Evolutionary conservation across 2,888 invertebrate species (phyloP), one percentile per base, ranked within the genome.

Genomic region (Labia minor): DNA sequence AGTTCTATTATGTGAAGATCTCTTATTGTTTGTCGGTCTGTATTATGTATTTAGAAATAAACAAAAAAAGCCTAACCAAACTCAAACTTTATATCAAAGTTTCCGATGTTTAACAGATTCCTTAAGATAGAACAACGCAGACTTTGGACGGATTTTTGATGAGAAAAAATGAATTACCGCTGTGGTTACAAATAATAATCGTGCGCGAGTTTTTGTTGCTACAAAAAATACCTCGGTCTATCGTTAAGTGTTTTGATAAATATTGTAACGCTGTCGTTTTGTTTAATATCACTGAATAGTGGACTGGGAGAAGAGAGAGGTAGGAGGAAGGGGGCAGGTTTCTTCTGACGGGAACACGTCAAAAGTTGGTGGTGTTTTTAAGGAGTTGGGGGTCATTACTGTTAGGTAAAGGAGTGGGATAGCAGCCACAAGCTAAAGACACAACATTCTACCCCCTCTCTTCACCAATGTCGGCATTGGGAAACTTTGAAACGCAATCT

Each of bases 401-500:
- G 49, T 49, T 49, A 49, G 49, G 49, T 49, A 49, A 49, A 49
- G 49, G 49, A 16, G 14, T 49, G 49, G 14, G 49, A 3, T 4
- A 14, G 14, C n/a, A 14, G 49, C 49, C 49, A 49, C 49, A 49
- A 49, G 49, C 49, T 49, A 49, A 49, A 49, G 49, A 49, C 49
- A 49, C 49, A 49, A 16, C 49, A 49, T 3, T 14, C 14, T 3
- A 11, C 49, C 49, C 6, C 49, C 49, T 14, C 16, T 14, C 49
- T 10, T 14, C 33, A 8, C 11, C 33, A 8, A 6, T 33, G 6
- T 33, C 49, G n/a, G n/a, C 14, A n/a, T 49, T 49, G 49, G 49
- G 49, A 49, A 49, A 49, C 49, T 49, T 49, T 49, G 49, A 49
- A 49, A 49, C 49, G 49, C 49, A 49, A 49, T 49, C 49, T 49